Percentiles rank a stretch among this genome's conserved stretches.
Evolutionary conservation across 37 sponge, comb jelly and placozoan genomes (phyloP).

Genomic region (Halichondria panicea): DNA sequence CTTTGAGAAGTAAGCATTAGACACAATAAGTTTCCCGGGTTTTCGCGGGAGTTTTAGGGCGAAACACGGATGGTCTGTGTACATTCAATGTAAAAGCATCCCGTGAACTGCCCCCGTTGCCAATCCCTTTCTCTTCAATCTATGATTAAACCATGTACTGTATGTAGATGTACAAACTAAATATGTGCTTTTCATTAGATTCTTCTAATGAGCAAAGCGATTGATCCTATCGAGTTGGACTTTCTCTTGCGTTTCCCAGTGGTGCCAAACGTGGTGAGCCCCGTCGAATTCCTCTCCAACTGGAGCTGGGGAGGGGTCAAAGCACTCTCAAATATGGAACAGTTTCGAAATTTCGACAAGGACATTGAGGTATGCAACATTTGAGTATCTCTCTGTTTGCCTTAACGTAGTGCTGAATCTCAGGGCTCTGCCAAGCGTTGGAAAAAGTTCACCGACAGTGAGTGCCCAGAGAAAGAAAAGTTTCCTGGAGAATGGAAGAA

Average conservation of each 20-base stretch:
- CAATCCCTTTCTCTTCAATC: not conserved
- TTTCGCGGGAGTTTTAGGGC: no score
- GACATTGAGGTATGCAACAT: conserved; percentile 88
- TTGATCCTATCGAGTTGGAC: conserved; percentile 90
- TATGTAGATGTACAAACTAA: not conserved
- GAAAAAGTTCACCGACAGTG: conserved; percentile 99
- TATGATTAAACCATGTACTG: not conserved
- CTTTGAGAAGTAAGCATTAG: no score
- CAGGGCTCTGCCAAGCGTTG: conserved; percentile 96
- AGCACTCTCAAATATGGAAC: conserved; percentile 93
- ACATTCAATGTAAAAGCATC: no score
- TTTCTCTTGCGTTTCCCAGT: conserved; percentile 91
- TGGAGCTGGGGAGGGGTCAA: conserved; percentile 93
- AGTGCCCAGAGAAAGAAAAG: conserved; percentile 98
- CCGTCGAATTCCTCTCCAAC: conserved; percentile 91
- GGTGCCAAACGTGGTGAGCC: conserved; percentile 82
- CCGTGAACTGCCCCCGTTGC: no score
- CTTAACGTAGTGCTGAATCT: no score
- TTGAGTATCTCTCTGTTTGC: no score
- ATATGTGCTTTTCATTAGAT: conserved; percentile 66
- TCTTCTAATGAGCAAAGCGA: conserved; percentile 75
- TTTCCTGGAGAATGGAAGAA: conserved; percentile 99
- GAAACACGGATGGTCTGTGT: no score
- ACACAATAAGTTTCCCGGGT: no score
- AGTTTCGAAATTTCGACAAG: conserved; percentile 93